A percentile compares a stretch with the other conserved stretches of the same genome.
Evolutionary conservation across 2,888 invertebrate species (phyloP).

Genomic region (Tryphoninae sp.): DNA sequence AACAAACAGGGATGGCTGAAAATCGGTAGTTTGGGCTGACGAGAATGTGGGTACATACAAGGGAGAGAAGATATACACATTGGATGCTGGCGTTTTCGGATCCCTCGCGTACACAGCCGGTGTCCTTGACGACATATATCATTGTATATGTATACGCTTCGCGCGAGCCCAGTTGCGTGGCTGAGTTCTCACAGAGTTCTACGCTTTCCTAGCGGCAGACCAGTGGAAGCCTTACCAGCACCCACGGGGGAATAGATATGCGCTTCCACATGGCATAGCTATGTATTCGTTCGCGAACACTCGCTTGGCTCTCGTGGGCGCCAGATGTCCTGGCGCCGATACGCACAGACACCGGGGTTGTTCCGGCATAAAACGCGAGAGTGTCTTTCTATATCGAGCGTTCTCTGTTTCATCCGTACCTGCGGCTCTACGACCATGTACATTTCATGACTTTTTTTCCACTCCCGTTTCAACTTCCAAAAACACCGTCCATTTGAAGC

Average conservation of each 20-base stretch:
- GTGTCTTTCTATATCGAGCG: conserved; percentile 1
- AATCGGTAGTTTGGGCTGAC: conserved; percentile 31
- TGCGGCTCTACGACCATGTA: neutral
- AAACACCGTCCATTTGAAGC: too few species aligned
- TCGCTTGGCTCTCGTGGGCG: conserved; percentile 18
- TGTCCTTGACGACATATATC: conserved; percentile 30
- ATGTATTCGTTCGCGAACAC: conserved; percentile 18
- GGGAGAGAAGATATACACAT: conserved; percentile 13
- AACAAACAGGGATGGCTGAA: conserved; percentile 15
- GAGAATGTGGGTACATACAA: conserved; percentile 23
- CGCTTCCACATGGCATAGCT: neutral
- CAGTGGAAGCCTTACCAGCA: conserved; percentile 27
- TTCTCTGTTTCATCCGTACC: neutral
- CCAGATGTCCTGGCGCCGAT: conserved; percentile 45
- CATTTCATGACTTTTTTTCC: neutral
- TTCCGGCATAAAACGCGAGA: neutral
- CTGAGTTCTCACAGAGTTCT: neutral
- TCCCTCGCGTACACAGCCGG: conserved; percentile 30
- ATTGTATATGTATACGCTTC: conserved; percentile 5
- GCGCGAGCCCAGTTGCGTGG: neutral
- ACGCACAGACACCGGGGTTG: neutral
- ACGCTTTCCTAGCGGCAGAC: neutral
- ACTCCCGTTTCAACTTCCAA: too few species aligned
- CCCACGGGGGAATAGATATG: conserved; percentile 6
- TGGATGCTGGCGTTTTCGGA: conserved; percentile 17